Evolutionary conservation across 2,888 invertebrate genomes (phyloP), one percentile per base, ranked within the genome.

Genomic region (Chironomus tentans): DNA sequence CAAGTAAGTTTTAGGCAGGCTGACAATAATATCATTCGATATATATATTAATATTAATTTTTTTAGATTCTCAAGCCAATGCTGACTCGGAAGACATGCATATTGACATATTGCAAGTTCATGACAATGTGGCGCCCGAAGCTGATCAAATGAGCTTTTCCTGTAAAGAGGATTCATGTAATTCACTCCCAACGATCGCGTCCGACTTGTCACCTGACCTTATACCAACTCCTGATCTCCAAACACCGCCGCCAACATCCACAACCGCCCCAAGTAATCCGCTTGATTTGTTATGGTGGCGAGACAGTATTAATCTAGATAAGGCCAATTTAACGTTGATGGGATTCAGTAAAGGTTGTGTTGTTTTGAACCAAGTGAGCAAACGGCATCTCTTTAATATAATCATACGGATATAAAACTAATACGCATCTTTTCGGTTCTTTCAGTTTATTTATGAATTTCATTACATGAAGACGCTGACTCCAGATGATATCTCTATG

Each of bases 301-400:
- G 86, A 0, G 86, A 87, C 70, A 83, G 84, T 77, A 82, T 88
- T 18, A 84, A 86, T 47, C 82, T 91, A 80, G 88, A 89, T 80
- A 87, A 87, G 81, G 84, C 86, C 4, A 84, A 86, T 78, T 84
- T 92, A 77, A 87, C 87, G 68, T 82, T 94, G 78, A 87, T 94
- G 77, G 96, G 93, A 2, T 96, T 96, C 84, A 95, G 95, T 84
- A 96, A 97, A 86, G 96, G 96, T 77, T 95, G 94, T 84, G 93
- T 95, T 77, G 95, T 95, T 77, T 88, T 96, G 80, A 97, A 96
- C 86, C 95, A 84, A 84, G 84, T 84, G 82, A 83, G 84, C 83
- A 79, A 50, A 65, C 13, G 5, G 2, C 7, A 47, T 74, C 68
- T 47, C 21, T 61, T n/a, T 7, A 61, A 56, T 50, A 3, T 22